These are phyloP conservation scores for Drosophila histrio DNA, from an alignment of 2,888 invertebrate genomes.

Conservation along the genomic window DNA sequence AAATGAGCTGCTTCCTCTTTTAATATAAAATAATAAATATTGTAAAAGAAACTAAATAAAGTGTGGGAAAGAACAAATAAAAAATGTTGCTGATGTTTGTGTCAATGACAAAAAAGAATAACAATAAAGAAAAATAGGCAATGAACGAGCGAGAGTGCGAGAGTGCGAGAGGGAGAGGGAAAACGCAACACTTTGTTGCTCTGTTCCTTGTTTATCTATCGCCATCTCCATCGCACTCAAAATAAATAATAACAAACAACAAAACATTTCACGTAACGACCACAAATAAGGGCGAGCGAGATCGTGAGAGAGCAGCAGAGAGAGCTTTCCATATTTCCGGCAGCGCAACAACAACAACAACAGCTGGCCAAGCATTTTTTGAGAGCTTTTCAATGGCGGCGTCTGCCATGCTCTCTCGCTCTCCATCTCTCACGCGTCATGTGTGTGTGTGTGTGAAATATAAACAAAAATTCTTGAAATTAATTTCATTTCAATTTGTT, in stretches of 20 bases:
- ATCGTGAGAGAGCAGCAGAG: slow-evolving; percentile 8
- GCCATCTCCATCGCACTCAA: slow-evolving; percentile 40
- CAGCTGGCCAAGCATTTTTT: slow-evolving; percentile 70
- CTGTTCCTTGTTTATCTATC: slow-evolving; percentile 46
- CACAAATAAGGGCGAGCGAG: slow-evolving; percentile 13
- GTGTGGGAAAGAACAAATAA: slow-evolving; percentile 8
- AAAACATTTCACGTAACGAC: slow-evolving; percentile 69
- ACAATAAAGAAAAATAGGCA: slow-evolving; percentile 3
- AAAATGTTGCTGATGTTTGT: background rate
- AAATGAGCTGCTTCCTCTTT: slow-evolving; percentile 72
- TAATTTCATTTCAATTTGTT: slow-evolving; percentile 17
- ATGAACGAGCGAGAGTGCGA: slow-evolving; percentile 5
- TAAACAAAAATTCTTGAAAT: slow-evolving; percentile 66
- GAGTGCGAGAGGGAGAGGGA: background rate
- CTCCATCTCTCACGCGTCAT: background rate
- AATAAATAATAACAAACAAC: slow-evolving; percentile 49
- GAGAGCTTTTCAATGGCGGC: slow-evolving; percentile 66
- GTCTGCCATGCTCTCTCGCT: slow-evolving; percentile 17
- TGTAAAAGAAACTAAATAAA: slow-evolving; percentile 2
- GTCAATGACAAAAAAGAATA: slow-evolving; percentile 38
- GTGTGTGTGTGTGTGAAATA: slow-evolving; percentile 47
- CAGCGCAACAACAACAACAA: slow-evolving; percentile 47
- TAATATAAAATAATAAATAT: slow-evolving; percentile 51
- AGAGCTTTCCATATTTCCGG: slow-evolving; percentile 73
- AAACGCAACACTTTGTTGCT: slow-evolving; percentile 25